Evolutionary conservation across 2,797 vertebrate species (phyloP), one percentile per base, ranked within the genome.

Genomic region (Apogon talboti): DNA sequence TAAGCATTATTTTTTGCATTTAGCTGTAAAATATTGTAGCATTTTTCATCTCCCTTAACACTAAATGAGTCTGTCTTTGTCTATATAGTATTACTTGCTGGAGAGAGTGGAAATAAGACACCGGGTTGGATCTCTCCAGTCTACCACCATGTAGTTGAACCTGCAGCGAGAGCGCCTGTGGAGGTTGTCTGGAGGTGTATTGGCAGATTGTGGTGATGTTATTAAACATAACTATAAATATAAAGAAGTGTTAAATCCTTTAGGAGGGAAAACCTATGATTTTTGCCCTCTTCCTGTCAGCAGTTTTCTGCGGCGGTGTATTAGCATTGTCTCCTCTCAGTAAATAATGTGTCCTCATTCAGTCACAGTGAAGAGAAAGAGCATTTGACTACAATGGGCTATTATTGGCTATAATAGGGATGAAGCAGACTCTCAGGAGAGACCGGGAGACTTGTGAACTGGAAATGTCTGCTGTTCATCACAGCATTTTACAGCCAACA

Each of bases 361-460:
- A 93, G 94, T 95, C 94, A 93, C 76, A 67, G 88, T 89, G 89
- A 92, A 90, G 92, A 94, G 93, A 92, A 92, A 92, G 92, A 94
- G 92, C 92, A 94, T 94, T 94, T 95, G 93, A 95, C 94, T 95
- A 95, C 94, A 95, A 95, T 95, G 91, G 94, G 93, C 93, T 95
- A 95, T 95, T 95, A 95, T 94, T 95, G 94, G 94, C 93, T 92
- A 94, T 95, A 94, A 94, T 95, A 93, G 93, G 94, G 92, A 94
- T 94, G 93, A 91, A 93, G 91, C 93, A 92, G 93, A 94, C 93
- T 94, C 94, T 94, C 94, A 89, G 90, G 94, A 94, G 94, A 94
- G 91, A 92, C 81, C 87, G 89, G 89, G 89, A 87, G 92, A 91
- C 93, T 93, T 94, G 88, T 94, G 93, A 94, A 94, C 94, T 94